These are phyloP conservation scores for Montipora capitata DNA, from an alignment of 92 coral and sea anemone genomes.

Conservation along the genomic window DNA sequence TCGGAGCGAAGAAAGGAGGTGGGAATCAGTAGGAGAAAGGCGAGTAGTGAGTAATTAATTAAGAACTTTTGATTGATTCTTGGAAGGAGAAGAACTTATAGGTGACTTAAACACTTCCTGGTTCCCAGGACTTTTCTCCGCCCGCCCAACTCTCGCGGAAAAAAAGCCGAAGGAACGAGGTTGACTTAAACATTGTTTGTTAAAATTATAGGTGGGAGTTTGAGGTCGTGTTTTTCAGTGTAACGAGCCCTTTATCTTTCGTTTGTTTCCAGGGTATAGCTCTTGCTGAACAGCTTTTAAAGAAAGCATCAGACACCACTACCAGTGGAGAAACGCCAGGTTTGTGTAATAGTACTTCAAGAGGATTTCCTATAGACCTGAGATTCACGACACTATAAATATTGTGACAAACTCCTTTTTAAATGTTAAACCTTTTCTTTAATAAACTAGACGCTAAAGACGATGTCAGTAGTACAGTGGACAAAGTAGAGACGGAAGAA, in stretches of 20 bases:
- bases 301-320: constrained; percentile 8
- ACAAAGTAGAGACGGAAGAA: constrained; percentile 20
- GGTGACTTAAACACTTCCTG: no score
- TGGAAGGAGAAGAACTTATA: neutral
- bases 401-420: neutral
- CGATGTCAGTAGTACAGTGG: constrained; percentile 34
- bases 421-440: neutral
- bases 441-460: neutral
- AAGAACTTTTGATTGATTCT: neutral
- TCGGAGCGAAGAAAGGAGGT: neutral
- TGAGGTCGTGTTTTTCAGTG: neutral
- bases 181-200: no score
- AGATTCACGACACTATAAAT: no score
- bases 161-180: no score
- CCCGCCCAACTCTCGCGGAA: no score
- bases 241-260: neutral
- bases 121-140: no score
- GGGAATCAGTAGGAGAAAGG: neutral
- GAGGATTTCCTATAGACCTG: neutral
- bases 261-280: constrained; percentile 76
- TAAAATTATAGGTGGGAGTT: no score
- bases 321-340: constrained; percentile 17
- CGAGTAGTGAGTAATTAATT: no score
- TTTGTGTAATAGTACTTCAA: neutral
- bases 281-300: constrained; percentile 75